phyloP scores from a whole-genome alignment of 2,797 vertebrate genomes.

The Numenius phaeopus region DNA sequence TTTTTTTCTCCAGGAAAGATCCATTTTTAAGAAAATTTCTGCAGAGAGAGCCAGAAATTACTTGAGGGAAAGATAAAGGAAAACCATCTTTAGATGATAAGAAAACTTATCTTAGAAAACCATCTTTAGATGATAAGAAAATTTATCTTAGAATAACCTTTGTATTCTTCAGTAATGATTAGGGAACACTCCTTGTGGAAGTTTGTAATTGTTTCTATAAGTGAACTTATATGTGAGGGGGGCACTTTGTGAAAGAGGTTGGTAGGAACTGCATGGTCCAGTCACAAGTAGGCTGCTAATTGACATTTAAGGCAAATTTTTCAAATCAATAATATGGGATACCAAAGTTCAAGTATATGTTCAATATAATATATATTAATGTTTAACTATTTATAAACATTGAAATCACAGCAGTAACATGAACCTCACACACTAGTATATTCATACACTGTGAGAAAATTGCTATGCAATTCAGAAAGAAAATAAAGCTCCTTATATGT shows the following conservation, averaged over 20 bases:
- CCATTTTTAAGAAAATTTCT: neutral
- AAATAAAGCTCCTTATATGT: neutral
- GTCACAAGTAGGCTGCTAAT: neutral
- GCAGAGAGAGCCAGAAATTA: neutral
- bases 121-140: too few relatives aligned
- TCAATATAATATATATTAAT: neutral
- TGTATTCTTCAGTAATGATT: neutral
- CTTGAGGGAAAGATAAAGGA: neutral
- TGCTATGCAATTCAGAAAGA: neutral
- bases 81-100: neutral
- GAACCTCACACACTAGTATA: neutral
- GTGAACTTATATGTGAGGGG: neutral
- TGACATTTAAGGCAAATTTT: neutral
- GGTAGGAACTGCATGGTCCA: neutral
- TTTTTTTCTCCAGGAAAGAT: neutral
- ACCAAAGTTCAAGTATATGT: neutral
- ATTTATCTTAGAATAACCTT: neutral
- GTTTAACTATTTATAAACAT: neutral
- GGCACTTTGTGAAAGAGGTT: neutral
- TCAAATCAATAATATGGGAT: neutral
- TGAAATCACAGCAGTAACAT: neutral
- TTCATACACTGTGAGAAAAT: neutral
- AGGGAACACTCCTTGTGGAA: neutral
- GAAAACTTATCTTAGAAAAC: too few relatives aligned
- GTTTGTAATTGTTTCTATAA: neutral